Evolutionary conservation across 2,797 vertebrate species (phyloP).

Genomic region (Jordanella pulchra): DNA sequence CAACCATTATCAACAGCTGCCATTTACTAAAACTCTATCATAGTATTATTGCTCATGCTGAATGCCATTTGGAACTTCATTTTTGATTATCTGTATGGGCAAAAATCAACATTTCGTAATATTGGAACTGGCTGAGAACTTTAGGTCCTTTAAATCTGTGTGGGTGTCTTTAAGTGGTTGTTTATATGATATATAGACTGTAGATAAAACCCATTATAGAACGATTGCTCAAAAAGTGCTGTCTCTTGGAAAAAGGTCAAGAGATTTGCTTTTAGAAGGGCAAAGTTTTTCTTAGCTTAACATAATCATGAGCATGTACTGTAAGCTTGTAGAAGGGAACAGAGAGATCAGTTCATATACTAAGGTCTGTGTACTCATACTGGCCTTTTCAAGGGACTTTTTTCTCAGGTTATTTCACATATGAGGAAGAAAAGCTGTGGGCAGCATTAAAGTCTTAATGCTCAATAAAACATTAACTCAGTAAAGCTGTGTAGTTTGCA

Average conservation of each 20-base stretch:
- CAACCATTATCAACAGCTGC: neutral
- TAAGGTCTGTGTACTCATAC: conserved; percentile 33
- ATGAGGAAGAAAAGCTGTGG: conserved; percentile 23
- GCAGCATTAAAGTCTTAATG: conserved; percentile 13
- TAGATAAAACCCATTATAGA: conserved; percentile 72
- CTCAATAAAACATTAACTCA: conserved; percentile 37
- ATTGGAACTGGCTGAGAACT: conserved; percentile 16
- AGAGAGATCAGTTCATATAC: conserved; percentile 31
- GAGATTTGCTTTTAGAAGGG: conserved; percentile 74
- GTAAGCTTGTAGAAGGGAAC: conserved; percentile 45
- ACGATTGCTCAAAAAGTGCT: conserved; percentile 72
- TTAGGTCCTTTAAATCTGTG: conserved; percentile 23
- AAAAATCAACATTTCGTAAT: neutral
- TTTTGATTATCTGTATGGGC: neutral
- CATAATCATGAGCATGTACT: conserved; percentile 58
- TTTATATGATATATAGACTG: conserved; percentile 44
- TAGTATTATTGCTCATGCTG: neutral
- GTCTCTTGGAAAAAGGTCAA: conserved; percentile 62
- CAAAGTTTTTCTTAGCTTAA: conserved; percentile 62
- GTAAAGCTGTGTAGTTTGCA: neutral
- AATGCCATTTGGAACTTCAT: neutral
- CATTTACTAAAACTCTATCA: neutral
- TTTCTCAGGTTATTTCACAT: conserved; percentile 45
- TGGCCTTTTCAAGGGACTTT: conserved; percentile 48
- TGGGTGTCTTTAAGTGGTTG: conserved; percentile 18